phyloP scores from a whole-genome alignment of 2,113 vertebrate genomes.

The Labeo rohita region DNA sequence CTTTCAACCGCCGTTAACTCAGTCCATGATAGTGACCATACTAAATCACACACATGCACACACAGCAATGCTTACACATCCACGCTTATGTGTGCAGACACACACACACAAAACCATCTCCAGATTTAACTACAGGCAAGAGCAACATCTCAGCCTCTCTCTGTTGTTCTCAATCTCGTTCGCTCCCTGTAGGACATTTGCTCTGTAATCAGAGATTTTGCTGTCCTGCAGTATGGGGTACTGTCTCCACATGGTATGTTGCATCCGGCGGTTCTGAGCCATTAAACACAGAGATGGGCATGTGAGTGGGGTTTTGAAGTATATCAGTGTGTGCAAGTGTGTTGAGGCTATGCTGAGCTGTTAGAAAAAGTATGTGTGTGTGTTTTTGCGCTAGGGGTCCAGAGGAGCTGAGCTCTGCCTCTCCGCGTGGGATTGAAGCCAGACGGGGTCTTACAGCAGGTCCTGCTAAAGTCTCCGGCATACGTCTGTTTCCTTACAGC shows the following conservation, averaged over 20 bases:
- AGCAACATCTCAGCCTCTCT: background rate
- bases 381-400: background rate
- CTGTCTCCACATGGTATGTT: background rate
- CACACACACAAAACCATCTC: background rate
- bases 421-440: slow-evolving; percentile 24
- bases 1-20: slow-evolving; percentile 31
- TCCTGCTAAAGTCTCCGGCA: slow-evolving; percentile 40
- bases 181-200: slow-evolving; percentile 19
- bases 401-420: slow-evolving; percentile 9
- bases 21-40: background rate
- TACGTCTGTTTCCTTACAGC: slow-evolving; percentile 27
- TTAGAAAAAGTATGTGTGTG: background rate
- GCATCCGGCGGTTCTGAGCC: background rate
- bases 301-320: background rate
- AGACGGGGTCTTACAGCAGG: slow-evolving; percentile 31
- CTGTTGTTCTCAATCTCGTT: slow-evolving; percentile 9
- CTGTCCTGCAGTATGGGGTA: slow-evolving; percentile 14
- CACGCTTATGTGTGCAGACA: background rate
- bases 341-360: slow-evolving; percentile 2
- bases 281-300: slow-evolving; percentile 12
- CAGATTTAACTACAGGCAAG: slow-evolving; percentile 11
- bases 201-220: slow-evolving; percentile 18
- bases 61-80: background rate
- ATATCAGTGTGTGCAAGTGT: background rate
- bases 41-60: slow-evolving; percentile 31